Conservation (phyloP, 1,140 invertebrate species). For the Akabosia matsudoensis region DNA sequence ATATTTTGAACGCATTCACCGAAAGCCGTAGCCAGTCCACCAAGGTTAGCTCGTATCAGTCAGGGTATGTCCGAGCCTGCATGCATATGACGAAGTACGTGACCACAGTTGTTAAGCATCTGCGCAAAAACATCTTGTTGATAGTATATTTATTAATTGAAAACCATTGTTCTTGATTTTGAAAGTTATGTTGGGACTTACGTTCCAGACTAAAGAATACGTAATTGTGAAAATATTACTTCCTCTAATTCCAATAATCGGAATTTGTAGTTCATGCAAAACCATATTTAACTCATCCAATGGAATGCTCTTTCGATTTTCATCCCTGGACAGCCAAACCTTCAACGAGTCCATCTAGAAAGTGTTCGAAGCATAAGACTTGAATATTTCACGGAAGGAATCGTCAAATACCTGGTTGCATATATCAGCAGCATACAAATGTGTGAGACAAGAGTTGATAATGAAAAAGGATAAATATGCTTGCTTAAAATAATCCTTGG, state of each 20-base stretch:
- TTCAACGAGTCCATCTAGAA: not conserved
- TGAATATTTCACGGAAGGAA: not conserved
- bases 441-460: not conserved
- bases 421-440: not conserved
- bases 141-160: too few species aligned
- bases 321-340: not conserved
- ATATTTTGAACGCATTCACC: too few species aligned
- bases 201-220: not conserved
- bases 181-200: too few species aligned
- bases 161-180: too few species aligned
- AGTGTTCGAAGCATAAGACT: not conserved
- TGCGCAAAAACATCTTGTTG: too few species aligned
- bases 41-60: not conserved
- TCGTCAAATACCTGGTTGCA: not conserved
- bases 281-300: not conserved
- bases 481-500: not conserved
- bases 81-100: not conserved
- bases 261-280: not conserved
- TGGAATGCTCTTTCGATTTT: not conserved
- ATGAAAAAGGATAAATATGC: not conserved
- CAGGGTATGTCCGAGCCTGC: too few species aligned
- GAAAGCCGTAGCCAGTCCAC: too few species aligned
- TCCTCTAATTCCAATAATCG: not conserved
- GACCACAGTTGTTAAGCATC: not conserved
- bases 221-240: conserved; percentile 20